Evolutionary conservation across 2,888 invertebrate species (phyloP), one percentile per base, ranked within the genome.

Genomic region (Heliconius aoede): DNA sequence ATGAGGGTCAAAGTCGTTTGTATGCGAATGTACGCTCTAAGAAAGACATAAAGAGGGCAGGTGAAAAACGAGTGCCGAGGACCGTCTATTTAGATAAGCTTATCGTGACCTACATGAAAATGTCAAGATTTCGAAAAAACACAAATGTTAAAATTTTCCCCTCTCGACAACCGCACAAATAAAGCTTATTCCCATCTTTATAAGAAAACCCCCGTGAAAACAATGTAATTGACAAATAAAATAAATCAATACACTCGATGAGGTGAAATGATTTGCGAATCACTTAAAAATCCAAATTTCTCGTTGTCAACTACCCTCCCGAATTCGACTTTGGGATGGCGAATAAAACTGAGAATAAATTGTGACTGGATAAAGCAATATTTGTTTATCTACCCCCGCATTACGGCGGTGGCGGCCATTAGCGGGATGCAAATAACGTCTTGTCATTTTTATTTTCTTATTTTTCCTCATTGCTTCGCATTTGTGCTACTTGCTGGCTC

Each of bases 351-450:
- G 90, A 89, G 92, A 93, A 94, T 94, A 94, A 94, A 94, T 94
- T 94, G 92, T 91, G 90, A 90, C 90, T 93, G 94, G 93, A 93
- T 94, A 92, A 93, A 93, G 93, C 91, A 92, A 94, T 94, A 94
- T 94, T 94, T 94, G 93, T 93, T 93, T 93, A 90, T 90, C 92
- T 93, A 91, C 93, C 93, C 93, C 91, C 91, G 93, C 92, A 92
- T 93, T 93, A 93, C 91, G 91, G 85, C 88, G 87, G 89, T 88
- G 84, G 88, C 89, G 86, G 87, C 93, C 94, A 94, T 94, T 94
- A 94, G 93, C 90, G 91, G 86, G 92, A 93, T 93, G 93, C 94
- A 94, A 93, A 94, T 93, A 94, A 91, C 93, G 92, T 94, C 94
- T 94, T 93, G 94, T 93, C 92, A 93, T 92, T 93, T 94, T 92